Evolutionary conservation across 2,888 invertebrate species (phyloP).

Genomic region (Harpalus rubripes): DNA sequence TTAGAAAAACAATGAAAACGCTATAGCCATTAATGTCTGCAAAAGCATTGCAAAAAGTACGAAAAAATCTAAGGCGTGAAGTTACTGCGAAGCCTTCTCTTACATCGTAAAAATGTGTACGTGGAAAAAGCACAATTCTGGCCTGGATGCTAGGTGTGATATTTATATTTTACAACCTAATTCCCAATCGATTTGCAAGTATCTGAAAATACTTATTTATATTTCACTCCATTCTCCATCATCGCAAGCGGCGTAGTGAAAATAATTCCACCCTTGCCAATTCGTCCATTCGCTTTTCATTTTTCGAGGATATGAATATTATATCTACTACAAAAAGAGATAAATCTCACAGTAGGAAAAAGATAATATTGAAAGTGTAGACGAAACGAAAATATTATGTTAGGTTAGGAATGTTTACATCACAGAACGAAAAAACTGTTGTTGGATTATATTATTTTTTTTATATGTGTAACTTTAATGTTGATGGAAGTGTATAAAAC

Average conservation of each 20-base stretch:
- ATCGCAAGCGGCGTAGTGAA: constrained; percentile 12
- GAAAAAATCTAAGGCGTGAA: neutral
- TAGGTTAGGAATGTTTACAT: neutral
- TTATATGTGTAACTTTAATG: neutral
- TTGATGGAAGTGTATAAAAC: constrained; percentile 5
- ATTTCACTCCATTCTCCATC: constrained; percentile 48
- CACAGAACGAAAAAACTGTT: neutral
- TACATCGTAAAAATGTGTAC: constrained; percentile 15
- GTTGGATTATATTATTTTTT: neutral
- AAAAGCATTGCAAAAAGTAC: neutral
- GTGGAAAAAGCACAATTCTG: constrained; percentile 22
- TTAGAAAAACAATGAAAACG: no score
- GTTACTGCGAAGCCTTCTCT: constrained; percentile 14
- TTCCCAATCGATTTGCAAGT: constrained; percentile 49
- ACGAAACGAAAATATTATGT: neutral
- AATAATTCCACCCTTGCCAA: neutral
- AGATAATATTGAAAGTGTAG: neutral
- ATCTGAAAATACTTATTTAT: constrained; percentile 46
- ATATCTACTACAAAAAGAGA: neutral
- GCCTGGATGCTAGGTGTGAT: constrained; percentile 31
- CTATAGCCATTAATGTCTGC: no score
- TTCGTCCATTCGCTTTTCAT: neutral
- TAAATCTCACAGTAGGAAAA: neutral
- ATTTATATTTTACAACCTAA: constrained; percentile 49
- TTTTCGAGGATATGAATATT: neutral